Base-by-base conservation (phyloP, 2,797 vertebrate genomes). In the Rhinichthys osculus region DNA sequence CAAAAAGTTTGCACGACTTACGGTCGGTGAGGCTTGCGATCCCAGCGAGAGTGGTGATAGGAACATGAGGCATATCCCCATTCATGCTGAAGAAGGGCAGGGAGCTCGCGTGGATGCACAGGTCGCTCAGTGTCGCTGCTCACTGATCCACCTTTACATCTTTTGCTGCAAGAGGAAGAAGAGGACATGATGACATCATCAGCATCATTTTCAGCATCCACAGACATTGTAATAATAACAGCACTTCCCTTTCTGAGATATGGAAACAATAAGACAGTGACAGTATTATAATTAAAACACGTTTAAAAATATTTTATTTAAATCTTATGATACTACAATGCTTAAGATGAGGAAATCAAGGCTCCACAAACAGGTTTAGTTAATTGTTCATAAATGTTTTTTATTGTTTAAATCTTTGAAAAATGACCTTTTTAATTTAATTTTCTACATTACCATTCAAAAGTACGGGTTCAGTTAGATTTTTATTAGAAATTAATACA, bases 51-150 rank as follows among this genome's bases (percentile, higher is more conserved):
- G 98, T 99, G 95, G 98, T 99, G 94, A 99, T 99, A 96, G 98
- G 98, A 97, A 99, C 98, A 99, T 99, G 98, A 97, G 98, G 98
- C 98, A 99, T 99, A 98, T 99, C 98, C 97, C 98, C 98, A 99
- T 99, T 99, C 98, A 99, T 99, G 97, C 98, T 99, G 98, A 98
- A 99, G 97, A 96, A 97, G 96, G 96, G 96, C 96, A 87, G 90
- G 89, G 89, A 85, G 88, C 88, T 88, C 81, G 83, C 74, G 88
- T 88, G 81, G 83, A 89, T 89, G 89, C 94, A 96, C 97, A 97
- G 96, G 96, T 96, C 97, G 92, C 97, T 97, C 92, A 97, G 80
- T 87, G 88, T 90, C 85, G 70, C 90, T 86, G 93, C 92, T 93
- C 91, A 93, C 97, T 95, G 94, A 96, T 97, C 96, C 96, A 96